Evolutionary conservation across 1,140 invertebrate species (phyloP).

Genomic region (Neodiprion virginianus): DNA sequence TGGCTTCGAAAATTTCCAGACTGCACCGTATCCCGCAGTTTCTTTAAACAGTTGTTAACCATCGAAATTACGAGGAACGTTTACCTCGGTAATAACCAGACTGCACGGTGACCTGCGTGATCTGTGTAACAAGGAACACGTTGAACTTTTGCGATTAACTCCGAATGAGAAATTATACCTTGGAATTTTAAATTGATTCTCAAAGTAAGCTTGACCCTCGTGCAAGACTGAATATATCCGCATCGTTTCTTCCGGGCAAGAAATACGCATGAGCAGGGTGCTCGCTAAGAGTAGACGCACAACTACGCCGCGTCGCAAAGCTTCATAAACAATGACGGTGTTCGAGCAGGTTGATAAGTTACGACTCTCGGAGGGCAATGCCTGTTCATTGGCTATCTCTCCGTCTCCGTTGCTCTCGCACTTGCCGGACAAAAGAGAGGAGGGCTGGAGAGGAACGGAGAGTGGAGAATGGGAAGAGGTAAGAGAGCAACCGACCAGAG

Average conservation of each 20-base stretch:
- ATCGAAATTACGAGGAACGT: background rate
- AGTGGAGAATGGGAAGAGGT: constrained; percentile 38
- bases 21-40: background rate
- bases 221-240: background rate
- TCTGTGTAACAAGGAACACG: background rate
- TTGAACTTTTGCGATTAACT: background rate
- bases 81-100: background rate
- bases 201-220: background rate
- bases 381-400: constrained; percentile 20
- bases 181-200: background rate
- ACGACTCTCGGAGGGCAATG: constrained; percentile 36
- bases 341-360: constrained; percentile 47
- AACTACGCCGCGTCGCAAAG: constrained; percentile 29
- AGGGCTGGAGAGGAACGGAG: constrained; percentile 39
- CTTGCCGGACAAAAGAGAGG: background rate
- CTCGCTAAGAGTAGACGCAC: constrained; percentile 26
- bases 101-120: background rate
- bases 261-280: constrained; percentile 23
- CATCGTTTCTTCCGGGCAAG: background rate
- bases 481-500: constrained; percentile 40
- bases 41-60: constrained; percentile 1
- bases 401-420: background rate
- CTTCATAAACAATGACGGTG: constrained; percentile 42
- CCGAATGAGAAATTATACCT: background rate
- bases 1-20: background rate